Conservation (phyloP, 2,888 invertebrate species). For the Sepioteuthis lessoniana region DNA sequence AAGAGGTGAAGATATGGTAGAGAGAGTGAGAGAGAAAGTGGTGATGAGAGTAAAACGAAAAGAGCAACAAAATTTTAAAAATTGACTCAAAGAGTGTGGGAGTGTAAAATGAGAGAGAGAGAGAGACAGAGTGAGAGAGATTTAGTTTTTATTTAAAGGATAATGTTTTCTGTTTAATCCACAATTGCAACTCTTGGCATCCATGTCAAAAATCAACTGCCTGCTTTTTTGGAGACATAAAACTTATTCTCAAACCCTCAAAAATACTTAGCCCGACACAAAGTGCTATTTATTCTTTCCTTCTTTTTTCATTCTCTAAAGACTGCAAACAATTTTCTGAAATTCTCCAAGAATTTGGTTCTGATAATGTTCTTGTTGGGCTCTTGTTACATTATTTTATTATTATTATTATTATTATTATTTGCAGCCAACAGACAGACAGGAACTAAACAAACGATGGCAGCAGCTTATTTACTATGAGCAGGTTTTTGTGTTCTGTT, state of each 20-base stretch:
- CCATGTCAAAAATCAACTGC: not conserved
- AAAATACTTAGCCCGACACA: not conserved
- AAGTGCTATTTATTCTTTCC: not conserved
- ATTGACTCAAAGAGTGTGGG: no score
- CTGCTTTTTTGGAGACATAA: not conserved
- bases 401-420: not conserved
- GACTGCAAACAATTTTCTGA: not conserved
- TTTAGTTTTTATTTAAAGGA: not conserved
- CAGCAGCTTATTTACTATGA: not conserved
- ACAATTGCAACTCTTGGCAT: not conserved
- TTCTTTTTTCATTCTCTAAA: not conserved
- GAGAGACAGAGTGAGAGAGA: no score
- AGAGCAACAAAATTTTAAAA: not conserved
- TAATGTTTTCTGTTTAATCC: not conserved
- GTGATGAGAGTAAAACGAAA: not conserved
- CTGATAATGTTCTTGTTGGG: not conserved
- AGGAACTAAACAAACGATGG: slow-evolving; percentile 3
- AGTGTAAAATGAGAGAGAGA: no score
- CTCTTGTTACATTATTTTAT: not conserved
- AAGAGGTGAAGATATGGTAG: no score
- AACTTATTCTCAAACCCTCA: not conserved
- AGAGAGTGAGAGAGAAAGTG: not conserved
- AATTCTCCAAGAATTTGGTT: slow-evolving; percentile 6
- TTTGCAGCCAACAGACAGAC: not conserved
- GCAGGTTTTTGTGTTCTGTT: not conserved